Evolutionary conservation across 2,888 invertebrate genomes (phyloP).

Genomic region (Hirtodrosophila cameraria): DNA sequence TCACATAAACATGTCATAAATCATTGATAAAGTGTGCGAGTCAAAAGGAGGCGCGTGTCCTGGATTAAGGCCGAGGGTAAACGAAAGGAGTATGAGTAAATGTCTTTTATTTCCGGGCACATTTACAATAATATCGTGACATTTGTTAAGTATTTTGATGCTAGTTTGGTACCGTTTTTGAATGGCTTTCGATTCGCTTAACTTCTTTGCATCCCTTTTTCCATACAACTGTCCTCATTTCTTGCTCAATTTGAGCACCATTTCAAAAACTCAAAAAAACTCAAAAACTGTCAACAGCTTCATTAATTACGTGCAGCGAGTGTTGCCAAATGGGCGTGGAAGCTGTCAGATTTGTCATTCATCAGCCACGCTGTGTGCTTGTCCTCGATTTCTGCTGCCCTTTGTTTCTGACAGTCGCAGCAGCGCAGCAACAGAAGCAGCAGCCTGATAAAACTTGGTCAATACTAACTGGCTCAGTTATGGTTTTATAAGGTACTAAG

Average conservation of each 20-base stretch:
- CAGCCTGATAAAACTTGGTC: conserved; percentile 14
- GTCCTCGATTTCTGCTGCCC: conserved; percentile 14
- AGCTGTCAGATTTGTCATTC: conserved; percentile 74
- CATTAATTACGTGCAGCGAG: conserved; percentile 65
- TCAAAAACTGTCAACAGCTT: conserved; percentile 70
- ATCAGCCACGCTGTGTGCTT: conserved; percentile 54
- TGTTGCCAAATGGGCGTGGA: conserved; percentile 55
- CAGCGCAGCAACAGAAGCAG: no score
- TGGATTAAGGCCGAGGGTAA: conserved; percentile 23
- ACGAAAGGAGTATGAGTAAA: not conserved
- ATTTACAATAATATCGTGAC: conserved; percentile 49
- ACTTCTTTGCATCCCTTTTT: conserved; percentile 21
- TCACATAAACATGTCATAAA: conserved; percentile 76
- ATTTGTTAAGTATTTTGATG: conserved; percentile 46
- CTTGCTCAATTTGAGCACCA: conserved; percentile 44
- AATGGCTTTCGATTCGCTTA: conserved; percentile 40
- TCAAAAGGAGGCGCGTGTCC: conserved; percentile 57
- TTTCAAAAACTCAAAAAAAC: conserved; percentile 52
- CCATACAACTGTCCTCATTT: not conserved
- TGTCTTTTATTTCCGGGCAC: conserved; percentile 36
- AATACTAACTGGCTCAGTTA: conserved; percentile 22
- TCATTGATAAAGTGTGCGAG: conserved; percentile 60
- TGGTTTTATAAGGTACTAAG: no score
- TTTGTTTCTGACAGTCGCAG: conserved; percentile 59
- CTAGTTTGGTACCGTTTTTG: conserved; percentile 23